These are phyloP conservation scores for Ridgeia piscesae DNA, from an alignment of 1,140 invertebrate genomes.

Conservation along the genomic window DNA sequence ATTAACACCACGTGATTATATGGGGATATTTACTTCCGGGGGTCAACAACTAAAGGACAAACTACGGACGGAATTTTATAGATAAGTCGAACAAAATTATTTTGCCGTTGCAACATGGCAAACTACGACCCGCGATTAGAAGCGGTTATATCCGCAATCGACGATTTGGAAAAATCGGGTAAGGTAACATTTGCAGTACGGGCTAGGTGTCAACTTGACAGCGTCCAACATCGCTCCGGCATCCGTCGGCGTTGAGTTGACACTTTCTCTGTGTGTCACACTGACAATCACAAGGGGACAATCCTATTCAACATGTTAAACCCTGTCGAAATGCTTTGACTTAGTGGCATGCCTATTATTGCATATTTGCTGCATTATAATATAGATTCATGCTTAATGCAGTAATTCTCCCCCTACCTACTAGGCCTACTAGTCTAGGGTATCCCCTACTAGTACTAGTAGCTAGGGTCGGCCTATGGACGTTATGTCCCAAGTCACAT, in stretches of 20 bases:
- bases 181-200: not conserved
- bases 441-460: too few relatives aligned
- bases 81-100: not conserved
- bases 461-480: too few relatives aligned
- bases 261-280: not conserved
- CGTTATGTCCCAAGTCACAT: too few relatives aligned
- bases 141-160: constrained; percentile 42
- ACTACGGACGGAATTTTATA: not conserved
- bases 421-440: too few relatives aligned
- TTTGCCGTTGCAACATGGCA: constrained; percentile 12
- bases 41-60: constrained; percentile 5
- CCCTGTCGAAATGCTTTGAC: not conserved
- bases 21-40: not conserved
- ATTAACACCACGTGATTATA: not conserved
- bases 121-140: constrained; percentile 22
- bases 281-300: not conserved
- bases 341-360: too few relatives aligned
- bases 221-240: not conserved
- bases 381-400: not conserved
- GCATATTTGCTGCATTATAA: not conserved
- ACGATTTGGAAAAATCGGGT: constrained; percentile 45
- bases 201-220: not conserved
- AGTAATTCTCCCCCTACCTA: too few relatives aligned
- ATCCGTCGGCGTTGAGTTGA: not conserved
- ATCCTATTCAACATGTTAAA: not conserved